These are phyloP conservation scores for Apomyelois bistriatella DNA, from an alignment of 2,888 invertebrate species.

Conservation along the genomic window DNA sequence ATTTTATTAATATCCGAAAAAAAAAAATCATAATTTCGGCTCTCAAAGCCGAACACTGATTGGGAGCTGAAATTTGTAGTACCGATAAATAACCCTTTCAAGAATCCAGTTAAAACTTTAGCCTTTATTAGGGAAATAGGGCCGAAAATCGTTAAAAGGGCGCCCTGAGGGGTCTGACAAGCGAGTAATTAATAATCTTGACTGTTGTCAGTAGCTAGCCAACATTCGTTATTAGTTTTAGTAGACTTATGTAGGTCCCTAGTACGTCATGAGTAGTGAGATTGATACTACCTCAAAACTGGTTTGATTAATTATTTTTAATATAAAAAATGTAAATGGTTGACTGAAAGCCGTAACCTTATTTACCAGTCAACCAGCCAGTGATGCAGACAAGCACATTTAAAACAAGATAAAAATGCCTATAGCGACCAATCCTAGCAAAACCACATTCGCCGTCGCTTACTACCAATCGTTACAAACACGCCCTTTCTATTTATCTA, in stretches of 20 bases:
- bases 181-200: conserved; percentile 2
- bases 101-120: conserved; percentile 6
- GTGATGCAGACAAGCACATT: no score
- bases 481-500: no score
- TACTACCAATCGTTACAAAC: no score
- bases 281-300: no score
- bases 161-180: not conserved
- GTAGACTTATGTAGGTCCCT: not conserved
- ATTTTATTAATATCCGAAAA: not conserved
- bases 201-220: not conserved
- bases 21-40: not conserved
- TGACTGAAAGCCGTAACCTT: no score
- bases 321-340: no score
- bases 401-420: no score
- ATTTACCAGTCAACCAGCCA: no score
- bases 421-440: no score
- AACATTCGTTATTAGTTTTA: not conserved
- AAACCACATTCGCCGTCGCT: no score
- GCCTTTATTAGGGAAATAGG: conserved; percentile 2
- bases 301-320: no score
- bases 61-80: not conserved
- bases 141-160: conserved; percentile 5
- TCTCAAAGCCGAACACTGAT: not conserved
- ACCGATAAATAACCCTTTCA: conserved; percentile 4
- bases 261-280: no score